Base-by-base conservation (phyloP, 2,888 invertebrate species). In the Drosophila leonis region DNA sequence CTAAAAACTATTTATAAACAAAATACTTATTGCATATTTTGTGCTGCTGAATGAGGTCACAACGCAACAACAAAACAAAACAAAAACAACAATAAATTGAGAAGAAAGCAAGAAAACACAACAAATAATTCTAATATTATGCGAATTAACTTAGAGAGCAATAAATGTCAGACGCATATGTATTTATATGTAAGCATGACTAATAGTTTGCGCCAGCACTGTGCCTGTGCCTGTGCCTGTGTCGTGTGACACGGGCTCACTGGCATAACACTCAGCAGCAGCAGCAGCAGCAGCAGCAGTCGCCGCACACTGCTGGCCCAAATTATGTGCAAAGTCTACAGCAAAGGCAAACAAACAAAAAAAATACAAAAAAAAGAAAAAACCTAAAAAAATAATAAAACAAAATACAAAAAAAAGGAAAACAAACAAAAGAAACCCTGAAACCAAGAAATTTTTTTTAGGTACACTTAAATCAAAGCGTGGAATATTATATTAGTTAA, bases 41-140 rank as follows among this genome's bases (percentile, higher is more conserved):
- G 90, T 87, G 90, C 89, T 89, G 85, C 87, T 87, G 82, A 85
- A 89, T 77, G 75, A 84, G 77, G 84, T 84, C 89, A 89, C 87
- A 89, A 84, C 89, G 88, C 88, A 88, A 90, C 82, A 82, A 80
- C 37, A 67, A 62, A 68, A 52, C 65, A 73, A 78, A 70, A 63
- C 66, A 71, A 71, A 6, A 27, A 48, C 37, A 56, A 51, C n/a
- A 39, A 39, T 42, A 39, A 29, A 15, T 65, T 37, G 33, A 73
- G 39, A 73, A 75, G 39, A 72, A 76, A 63, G 72, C 86, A 63
- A 29, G 13, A 35, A 37, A 13, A 29, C n/a, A n/a, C 4, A 37
- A 37, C 1, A 24, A 54, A 37, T 9, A 51, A 33, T 15, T 20
- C 33, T 20, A 52, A 35, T 70, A 61, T 66, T 80, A 77, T 70